Conservation (phyloP, 2,113 vertebrate genomes). For the Synodontis membranacea region DNA sequence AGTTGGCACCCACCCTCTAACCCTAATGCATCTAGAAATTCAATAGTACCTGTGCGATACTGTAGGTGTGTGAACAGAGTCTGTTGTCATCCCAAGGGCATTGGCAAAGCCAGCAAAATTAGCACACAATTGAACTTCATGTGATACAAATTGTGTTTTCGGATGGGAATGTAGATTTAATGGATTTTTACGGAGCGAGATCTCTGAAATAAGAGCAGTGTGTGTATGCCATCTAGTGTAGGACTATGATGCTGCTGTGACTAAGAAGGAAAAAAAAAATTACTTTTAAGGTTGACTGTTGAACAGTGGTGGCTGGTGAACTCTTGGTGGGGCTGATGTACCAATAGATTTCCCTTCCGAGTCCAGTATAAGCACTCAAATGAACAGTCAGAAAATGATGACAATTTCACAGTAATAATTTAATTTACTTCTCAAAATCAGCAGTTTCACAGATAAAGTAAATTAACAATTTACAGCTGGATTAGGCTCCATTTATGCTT, state of each 20-base stretch:
- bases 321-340: no score
- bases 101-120: background rate
- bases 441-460: no score
- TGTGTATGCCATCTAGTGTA: constrained; percentile 6
- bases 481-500: no score
- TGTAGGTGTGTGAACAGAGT: background rate
- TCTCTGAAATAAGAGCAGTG: background rate
- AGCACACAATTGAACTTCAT: background rate
- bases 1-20: background rate
- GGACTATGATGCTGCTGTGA: background rate
- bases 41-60: background rate
- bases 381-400: no score
- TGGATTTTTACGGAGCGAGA: background rate
- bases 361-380: no score
- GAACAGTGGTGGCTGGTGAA: background rate
- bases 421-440: no score
- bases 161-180: background rate
- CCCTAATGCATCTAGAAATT: background rate
- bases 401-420: no score
- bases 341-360: no score
- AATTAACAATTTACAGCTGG: no score
- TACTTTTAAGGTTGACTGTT: background rate
- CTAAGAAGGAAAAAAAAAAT: background rate
- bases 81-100: background rate
- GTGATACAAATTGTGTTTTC: background rate